Evolutionary conservation across 2,888 invertebrate species (phyloP), one percentile per base, ranked within the genome.

Genomic region (Platycheirus albimanus): DNA sequence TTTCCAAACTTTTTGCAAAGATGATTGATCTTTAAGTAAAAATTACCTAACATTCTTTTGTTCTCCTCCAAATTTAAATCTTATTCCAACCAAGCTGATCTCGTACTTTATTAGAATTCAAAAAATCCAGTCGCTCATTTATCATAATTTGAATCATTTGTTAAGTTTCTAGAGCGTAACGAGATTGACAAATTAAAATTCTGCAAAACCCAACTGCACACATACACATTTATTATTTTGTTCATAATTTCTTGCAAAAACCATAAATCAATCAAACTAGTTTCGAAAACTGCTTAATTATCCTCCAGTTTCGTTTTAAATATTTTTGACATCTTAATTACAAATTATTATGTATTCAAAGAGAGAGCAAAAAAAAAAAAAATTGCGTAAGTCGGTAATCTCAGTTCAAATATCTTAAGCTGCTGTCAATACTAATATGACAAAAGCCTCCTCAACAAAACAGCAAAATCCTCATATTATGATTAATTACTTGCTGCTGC

Each of bases 401-500:
- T 1, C 38, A 1, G 4, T 7, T 41, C 36, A 2, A 19, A 17
- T 52, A 33, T 52, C 52, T 52, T 54, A 19, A 54, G 19, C 28
- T 19, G 3, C 13, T 54, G 36, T 54, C 54, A 54, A 36, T 36
- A 54, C 17, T n/a, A 54, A 33, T 19, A 36, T n/a, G 54, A 33
- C 54, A n/a, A 52, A 51, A 33, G 17, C 5, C 17, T 17, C 11
- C n/a, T 15, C 8, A 7, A 28, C 5, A 33, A 33, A 3, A 1
- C 8, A 30, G 24, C n/a, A 49, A 49, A 13, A 33, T 41, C 13
- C 13, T 41, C 13, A 41, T 13, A 3, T 1, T 3, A 51, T 10
- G 54, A 54, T 54, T 54, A 54, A 54, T 54, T 19, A 19, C 19
- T 54, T 36, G 36, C 36, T 36, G 33, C 54, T 54, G 36, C 10